Conservation (phyloP, 1,140 invertebrate species). For the Temnothorax curvispinosus region DNA sequence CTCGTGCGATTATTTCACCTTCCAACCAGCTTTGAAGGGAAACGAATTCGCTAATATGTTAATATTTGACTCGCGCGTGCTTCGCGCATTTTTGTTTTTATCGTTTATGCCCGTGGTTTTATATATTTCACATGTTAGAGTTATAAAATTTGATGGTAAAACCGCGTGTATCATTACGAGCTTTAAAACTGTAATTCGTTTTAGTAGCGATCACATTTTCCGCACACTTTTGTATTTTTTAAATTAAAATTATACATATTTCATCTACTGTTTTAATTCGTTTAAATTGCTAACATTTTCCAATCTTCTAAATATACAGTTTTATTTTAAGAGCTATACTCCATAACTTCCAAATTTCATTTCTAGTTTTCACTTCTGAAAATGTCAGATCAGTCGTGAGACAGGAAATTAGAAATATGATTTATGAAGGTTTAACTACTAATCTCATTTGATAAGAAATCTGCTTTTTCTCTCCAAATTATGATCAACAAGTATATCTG, state of each 20-base stretch:
- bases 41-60: constrained; percentile 42
- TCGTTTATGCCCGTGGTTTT: not conserved
- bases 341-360: not conserved
- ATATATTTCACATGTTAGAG: not conserved
- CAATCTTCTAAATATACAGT: not conserved
- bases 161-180: too few relatives aligned
- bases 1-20: constrained; percentile 39
- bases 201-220: not conserved
- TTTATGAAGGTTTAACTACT: constrained; percentile 23
- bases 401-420: constrained; percentile 26
- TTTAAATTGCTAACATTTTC: not conserved
- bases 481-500: not conserved
- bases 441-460: constrained; percentile 27
- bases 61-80: not conserved
- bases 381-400: not conserved
- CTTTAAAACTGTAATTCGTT: not conserved
- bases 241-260: not conserved
- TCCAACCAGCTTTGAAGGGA: not conserved
- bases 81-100: not conserved
- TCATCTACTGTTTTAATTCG: not conserved
- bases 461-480: constrained; percentile 22
- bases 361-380: not conserved
- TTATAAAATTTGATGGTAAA: not conserved
- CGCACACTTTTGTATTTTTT: not conserved
- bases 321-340: not conserved